Base-by-base conservation (phyloP, 1,140 invertebrate genomes). In the Proctacanthus coquilletti region DNA sequence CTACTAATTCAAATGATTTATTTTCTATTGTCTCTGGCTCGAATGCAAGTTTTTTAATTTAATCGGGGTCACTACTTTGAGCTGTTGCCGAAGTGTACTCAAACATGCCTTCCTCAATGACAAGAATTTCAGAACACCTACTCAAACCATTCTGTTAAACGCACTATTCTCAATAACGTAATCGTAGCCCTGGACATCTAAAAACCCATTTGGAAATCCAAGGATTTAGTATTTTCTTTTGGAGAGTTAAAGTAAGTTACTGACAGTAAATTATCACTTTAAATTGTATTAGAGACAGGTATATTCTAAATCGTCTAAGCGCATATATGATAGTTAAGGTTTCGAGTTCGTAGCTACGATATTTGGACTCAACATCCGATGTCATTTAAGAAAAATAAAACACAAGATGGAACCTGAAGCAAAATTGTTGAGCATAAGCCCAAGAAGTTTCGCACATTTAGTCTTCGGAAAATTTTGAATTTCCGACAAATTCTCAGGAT, bases 281-380 rank as follows among this genome's bases (percentile, higher is more conserved):
- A 44, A 67, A 66, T 5, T 56, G 39, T 29, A 50, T 60, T 18
- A 59, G 60, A 14, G 62, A 45, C 21, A 72, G 45, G 46, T 67
- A 74, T 9, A 45, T 34, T 36, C 46, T 42, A 39, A 57, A 58
- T 29, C 48, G 46, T 27, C 45, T 46, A 5, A 54, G 29, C 6
- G 50, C 45, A 19, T 45, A 39, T 1, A 60, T 40, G 15, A 56
- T 41, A 2, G 52, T 50, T 14, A 58, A 19, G 5, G 48, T 46
- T 31, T 60, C 53, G 5, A 61, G 33, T 35, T 63, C 58, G 40
- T 51, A 61, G 38, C 42, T 49, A 20, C 57, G 51, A 19, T 49
- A 56, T 45, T 45, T 45, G n/a, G 43, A 38, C 49, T 50, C 41
- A 35, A 51, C 18, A 39, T 40, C 20, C 14, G 46, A 45, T 1